Base-by-base conservation (phyloP, 2,888 invertebrate species). In the Nephrocerus scutellatus region DNA sequence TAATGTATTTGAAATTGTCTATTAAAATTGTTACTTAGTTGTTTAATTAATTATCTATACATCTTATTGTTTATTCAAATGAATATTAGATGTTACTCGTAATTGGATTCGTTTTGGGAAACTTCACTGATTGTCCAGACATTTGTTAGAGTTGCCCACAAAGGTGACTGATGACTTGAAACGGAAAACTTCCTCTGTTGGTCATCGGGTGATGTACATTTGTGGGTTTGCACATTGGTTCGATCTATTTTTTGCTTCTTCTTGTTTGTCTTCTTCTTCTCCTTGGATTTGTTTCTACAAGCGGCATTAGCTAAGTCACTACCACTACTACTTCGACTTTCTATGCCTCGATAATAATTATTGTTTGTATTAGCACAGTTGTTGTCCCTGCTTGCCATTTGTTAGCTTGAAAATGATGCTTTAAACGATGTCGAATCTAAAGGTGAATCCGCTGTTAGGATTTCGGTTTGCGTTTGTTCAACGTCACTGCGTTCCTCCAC, bases 401-500 rank as follows among this genome's bases (percentile, higher is more conserved):
- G 62, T 58, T 60, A 67, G 60, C 57, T 66, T 38, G 58, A 60
- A 39, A 58, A 54, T 40, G 59, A 63, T 54, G 57, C 59, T 50
- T 56, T 62, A 41, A 59, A 56, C 39, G 63, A 60, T 30, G 55
- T 54, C 12, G 57, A 57, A 35, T 68, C 67, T 50, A 62, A 52
- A 20, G 68, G 68, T 10, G 68, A 68, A 43, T 68, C 68, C 6
- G 68, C 58, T 49, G 64, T 63, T 2, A 68, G 46, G 3, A 68
- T 56, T 53, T 68, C 68, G n/a, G 65, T 68, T 55, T 68, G 77
- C 3, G 77, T 80, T 59, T 80, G 82, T 60, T 84, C 84, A 5
- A 81, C 77, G 60, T 87, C 87, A 10, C 85, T 86, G 43, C 83
- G 76, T 57, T 87, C 87, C 60, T 88, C 88, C 16, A 87, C 74